phyloP scores from a whole-genome alignment of 2,888 invertebrate genomes.

The Thymelicus lineola region DNA sequence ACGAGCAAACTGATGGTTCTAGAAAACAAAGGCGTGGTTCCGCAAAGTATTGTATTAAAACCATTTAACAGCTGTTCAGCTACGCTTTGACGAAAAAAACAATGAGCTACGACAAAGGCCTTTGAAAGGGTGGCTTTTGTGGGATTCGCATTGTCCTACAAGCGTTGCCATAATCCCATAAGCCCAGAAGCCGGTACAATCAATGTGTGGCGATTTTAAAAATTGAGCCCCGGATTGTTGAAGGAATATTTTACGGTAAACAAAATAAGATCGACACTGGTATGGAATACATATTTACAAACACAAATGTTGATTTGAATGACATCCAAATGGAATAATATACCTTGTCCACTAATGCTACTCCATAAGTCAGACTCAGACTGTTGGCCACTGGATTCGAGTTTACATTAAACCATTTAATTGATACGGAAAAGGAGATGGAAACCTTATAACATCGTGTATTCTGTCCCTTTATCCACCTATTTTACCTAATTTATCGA shows the following conservation, averaged over 20 bases:
- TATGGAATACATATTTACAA: too few relatives aligned
- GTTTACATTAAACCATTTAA: too few relatives aligned
- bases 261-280: background rate
- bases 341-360: too few relatives aligned
- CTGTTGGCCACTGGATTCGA: too few relatives aligned
- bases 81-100: slow-evolving; percentile 32
- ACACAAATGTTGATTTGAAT: too few relatives aligned
- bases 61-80: slow-evolving; percentile 26
- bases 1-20: background rate
- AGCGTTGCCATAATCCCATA: slow-evolving; percentile 28
- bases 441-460: too few relatives aligned
- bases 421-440: too few relatives aligned
- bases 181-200: slow-evolving; percentile 17
- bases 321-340: too few relatives aligned
- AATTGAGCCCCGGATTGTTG: slow-evolving; percentile 1
- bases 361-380: too few relatives aligned
- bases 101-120: slow-evolving; percentile 27
- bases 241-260: background rate
- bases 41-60: slow-evolving; percentile 19
- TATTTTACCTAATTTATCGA: too few relatives aligned
- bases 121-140: slow-evolving; percentile 29
- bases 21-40: slow-evolving; percentile 12
- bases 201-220: slow-evolving; percentile 21
- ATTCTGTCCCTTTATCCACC: too few relatives aligned
- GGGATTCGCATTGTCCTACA: slow-evolving; percentile 16